phyloP scores from a whole-genome alignment of 2,797 vertebrate species.

The Myotis vivesi region DNA sequence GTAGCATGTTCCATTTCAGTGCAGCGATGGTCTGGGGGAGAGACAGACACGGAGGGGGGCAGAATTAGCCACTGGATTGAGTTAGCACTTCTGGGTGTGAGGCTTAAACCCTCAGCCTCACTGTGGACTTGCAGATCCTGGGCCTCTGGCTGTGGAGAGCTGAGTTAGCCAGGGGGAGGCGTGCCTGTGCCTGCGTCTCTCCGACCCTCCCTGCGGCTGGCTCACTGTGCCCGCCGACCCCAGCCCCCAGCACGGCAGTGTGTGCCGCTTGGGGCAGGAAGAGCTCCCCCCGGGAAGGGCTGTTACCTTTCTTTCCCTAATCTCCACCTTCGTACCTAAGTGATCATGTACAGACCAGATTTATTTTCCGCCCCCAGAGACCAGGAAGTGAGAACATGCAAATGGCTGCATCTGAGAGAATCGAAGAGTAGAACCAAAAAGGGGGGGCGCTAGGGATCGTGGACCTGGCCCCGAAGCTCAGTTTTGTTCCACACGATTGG shows the following conservation, averaged over 20 bases:
- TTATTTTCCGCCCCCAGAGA: neutral
- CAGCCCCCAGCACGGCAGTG: neutral
- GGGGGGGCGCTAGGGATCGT: neutral
- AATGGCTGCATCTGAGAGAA: fast-evolving
- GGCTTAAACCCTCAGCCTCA: neutral
- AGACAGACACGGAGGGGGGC: fast-evolving
- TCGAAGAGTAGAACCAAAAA: neutral
- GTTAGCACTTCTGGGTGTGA: neutral
- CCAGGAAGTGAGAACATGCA: neutral
- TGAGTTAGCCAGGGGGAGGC: neutral
- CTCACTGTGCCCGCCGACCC: neutral
- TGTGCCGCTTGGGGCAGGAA: neutral
- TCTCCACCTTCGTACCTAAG: neutral
- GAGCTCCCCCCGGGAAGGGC: neutral
- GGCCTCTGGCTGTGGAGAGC: slow-evolving; percentile 3
- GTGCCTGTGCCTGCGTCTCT: neutral
- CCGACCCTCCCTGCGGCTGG: neutral
- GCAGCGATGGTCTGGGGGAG: neutral
- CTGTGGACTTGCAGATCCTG: neutral
- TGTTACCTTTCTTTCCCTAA: neutral
- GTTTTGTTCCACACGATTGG: neutral
- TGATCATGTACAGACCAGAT: fast-evolving
- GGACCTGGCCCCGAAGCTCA: fast-evolving
- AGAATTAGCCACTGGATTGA: fast-evolving
- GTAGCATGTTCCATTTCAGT: fast-evolving